A percentile compares a stretch with the other conserved stretches of the same genome.
Evolutionary conservation across 2,113 vertebrate genomes (phyloP).

Genomic region (Lichenostomus cassidix): DNA sequence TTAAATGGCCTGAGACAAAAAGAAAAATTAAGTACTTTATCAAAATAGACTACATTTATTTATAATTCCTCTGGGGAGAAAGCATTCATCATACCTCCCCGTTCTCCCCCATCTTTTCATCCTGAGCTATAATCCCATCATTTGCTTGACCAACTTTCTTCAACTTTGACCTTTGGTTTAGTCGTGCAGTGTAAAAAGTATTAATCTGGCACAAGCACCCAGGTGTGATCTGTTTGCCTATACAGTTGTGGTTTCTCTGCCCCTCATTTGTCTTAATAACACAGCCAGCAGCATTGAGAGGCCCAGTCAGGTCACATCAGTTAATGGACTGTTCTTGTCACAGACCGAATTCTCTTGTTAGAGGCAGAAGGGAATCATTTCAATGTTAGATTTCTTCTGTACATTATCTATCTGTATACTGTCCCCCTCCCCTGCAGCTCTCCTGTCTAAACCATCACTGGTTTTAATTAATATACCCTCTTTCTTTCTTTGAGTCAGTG

Average conservation of each 20-base stretch:
- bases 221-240: not conserved
- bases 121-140: constrained; percentile 8
- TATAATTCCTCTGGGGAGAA: constrained; percentile 1
- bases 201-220: not conserved
- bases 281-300: not conserved
- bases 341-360: not conserved
- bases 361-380: not conserved
- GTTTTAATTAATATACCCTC: not conserved
- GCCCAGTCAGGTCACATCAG: not conserved
- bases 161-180: constrained; percentile 8
- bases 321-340: not conserved
- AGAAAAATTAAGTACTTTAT: not conserved
- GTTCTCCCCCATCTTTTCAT: not conserved
- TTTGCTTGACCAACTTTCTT: not conserved
- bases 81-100: not conserved
- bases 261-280: not conserved
- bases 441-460: not conserved
- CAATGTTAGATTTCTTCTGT: not conserved
- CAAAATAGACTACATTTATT: constrained; percentile 3
- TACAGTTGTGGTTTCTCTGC: not conserved
- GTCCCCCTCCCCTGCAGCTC: not conserved
- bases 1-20: not conserved
- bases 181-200: not conserved
- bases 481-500: not conserved
- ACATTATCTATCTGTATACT: not conserved